Conservation (phyloP, 30 jellyfish, hydroid and myxozoan genomes). For the Nemopilema nomurai region DNA sequence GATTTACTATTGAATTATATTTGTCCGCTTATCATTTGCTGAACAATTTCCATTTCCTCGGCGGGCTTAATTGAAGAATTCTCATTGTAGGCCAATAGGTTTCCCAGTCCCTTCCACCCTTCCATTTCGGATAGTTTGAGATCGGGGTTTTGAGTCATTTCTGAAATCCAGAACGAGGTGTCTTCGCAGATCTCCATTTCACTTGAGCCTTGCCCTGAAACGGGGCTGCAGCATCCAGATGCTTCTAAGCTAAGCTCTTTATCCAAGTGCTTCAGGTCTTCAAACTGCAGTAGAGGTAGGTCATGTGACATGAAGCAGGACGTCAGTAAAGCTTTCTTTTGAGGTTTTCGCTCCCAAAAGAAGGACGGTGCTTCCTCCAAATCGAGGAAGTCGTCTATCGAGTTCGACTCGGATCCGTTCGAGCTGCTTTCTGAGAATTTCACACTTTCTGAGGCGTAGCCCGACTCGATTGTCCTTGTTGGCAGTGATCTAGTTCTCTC, state of each 20-base stretch:
- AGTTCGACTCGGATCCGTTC: not conserved
- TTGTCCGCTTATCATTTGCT: not conserved
- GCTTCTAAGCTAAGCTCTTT: conserved; percentile 16
- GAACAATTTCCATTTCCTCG: conserved; percentile 15
- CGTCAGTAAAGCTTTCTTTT: conserved; percentile 27
- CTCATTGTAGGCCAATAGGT: not conserved
- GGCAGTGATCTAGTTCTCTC: conserved; percentile 42
- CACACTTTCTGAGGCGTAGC: not conserved
- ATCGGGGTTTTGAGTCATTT: conserved; percentile 26
- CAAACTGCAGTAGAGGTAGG: conserved; percentile 40
- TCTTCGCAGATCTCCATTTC: conserved; percentile 17
- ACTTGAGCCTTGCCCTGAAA: conserved; percentile 14
- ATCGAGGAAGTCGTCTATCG: not conserved
- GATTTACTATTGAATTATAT: too few species aligned
- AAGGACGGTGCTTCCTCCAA: not conserved
- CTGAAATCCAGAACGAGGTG: conserved; percentile 32
- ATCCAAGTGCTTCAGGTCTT: conserved; percentile 24
- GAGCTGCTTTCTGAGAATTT: not conserved
- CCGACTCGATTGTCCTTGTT: not conserved
- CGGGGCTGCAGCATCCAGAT: conserved; percentile 27
- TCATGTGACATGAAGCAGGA: conserved; percentile 50
- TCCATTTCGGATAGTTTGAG: not conserved
- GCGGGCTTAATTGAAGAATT: not conserved
- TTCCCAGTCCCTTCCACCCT: not conserved
- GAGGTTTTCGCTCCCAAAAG: not conserved